A percentile compares a stretch with the other conserved stretches of the same genome.
Conservation (phyloP, 1,140 invertebrate species). For the Mizuhopecten yessoensis region DNA sequence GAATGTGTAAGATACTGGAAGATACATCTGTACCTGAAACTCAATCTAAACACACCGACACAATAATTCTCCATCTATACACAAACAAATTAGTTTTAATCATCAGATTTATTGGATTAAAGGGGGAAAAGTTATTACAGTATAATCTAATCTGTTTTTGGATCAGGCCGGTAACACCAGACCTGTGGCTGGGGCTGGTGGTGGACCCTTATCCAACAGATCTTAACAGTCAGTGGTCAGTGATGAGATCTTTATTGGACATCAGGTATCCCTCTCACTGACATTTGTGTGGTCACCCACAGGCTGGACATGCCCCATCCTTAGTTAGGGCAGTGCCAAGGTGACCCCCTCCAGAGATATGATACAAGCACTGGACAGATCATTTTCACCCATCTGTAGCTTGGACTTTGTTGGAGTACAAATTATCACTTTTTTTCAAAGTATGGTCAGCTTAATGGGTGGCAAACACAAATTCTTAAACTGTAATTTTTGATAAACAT, state of each 20-base stretch:
- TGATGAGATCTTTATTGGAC: constrained; percentile 1
- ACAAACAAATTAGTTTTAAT: constrained; percentile 40
- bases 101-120: not conserved
- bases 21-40: not conserved
- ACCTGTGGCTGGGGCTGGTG: not conserved
- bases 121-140: not conserved
- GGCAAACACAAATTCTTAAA: too few species aligned
- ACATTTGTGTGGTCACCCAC: constrained; percentile 24
- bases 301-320: constrained; percentile 15
- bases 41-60: not conserved
- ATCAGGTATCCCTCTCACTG: not conserved
- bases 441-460: not conserved
- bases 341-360: not conserved
- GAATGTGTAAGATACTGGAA: not conserved
- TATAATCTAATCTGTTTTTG: not conserved
- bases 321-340: not conserved
- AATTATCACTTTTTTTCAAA: not conserved
- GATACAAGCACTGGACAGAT: not conserved
- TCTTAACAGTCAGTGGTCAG: too few species aligned
- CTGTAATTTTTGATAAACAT: too few species aligned
- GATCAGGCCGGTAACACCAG: not conserved
- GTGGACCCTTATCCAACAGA: not conserved
- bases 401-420: not conserved
- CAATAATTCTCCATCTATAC: not conserved
- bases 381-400: not conserved